Evolutionary conservation across 2,888 invertebrate genomes (phyloP).

Genomic region (Sturmia bella): DNA sequence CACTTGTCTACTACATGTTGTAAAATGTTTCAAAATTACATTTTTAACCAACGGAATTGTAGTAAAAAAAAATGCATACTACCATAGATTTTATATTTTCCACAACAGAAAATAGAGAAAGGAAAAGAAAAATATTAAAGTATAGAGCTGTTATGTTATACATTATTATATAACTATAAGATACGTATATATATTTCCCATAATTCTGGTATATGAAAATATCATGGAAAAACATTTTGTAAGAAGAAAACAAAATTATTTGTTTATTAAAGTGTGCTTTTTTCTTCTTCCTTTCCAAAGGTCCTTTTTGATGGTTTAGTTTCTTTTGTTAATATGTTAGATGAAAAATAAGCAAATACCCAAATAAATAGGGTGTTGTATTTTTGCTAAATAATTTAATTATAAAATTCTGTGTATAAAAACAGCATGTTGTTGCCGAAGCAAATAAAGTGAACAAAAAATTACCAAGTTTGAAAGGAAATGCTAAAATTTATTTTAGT

Average conservation of each 20-base stretch:
- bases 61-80: slow-evolving; percentile 43
- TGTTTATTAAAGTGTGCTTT: slow-evolving; percentile 10
- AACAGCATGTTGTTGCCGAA: too few relatives aligned
- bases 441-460: neutral
- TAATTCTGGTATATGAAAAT: slow-evolving; percentile 4
- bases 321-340: neutral
- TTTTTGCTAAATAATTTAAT: slow-evolving; percentile 21
- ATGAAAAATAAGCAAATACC: slow-evolving; percentile 8
- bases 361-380: slow-evolving; percentile 16
- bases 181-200: neutral
- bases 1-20: neutral
- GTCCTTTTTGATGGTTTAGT: slow-evolving; percentile 14
- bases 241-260: neutral
- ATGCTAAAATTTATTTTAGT: too few relatives aligned
- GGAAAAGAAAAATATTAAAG: slow-evolving; percentile 22
- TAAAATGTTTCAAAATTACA: neutral
- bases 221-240: neutral
- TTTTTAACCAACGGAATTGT: slow-evolving; percentile 52
- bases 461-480: too few relatives aligned
- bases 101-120: slow-evolving; percentile 16
- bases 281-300: neutral
- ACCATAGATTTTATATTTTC: slow-evolving; percentile 22
- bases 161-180: slow-evolving; percentile 30
- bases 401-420: neutral
- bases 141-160: slow-evolving; percentile 10